Evolutionary conservation across 2,797 vertebrate genomes (phyloP), one percentile per base, ranked within the genome.

Genomic region (Epinephelus coioides): DNA sequence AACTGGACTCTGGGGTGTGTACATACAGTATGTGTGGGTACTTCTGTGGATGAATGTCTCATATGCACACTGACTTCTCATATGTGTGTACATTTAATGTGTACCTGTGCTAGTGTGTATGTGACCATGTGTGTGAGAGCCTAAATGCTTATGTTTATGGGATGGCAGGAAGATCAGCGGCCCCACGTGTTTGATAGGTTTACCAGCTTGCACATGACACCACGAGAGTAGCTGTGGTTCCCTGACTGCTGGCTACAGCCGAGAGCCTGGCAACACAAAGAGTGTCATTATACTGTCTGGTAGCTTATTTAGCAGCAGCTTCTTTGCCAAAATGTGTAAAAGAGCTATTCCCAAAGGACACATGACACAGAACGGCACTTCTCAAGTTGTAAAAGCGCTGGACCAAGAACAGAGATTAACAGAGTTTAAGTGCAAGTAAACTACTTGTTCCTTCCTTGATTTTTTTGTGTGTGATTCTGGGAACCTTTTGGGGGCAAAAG

Each of bases 1-100:
- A 92, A 85, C 85, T 90, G 89, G 73, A 66, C 73, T 30, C 40
- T 12, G 59, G 73, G 79, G 60, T 70, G 83, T 83, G 76, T 51
- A 2, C 53, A 15, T 61, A 47, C 23, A 51, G 65, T 27, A 64
- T 18, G 47, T 59, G 51, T 53, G 64, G 15, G 46, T 64, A 63
- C 14, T 62, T 54, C 18, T 77, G 19, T 43, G 54, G 13, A 30
- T 40, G 47, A 5, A 74, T 62, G 34, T 62, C 21, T 62, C 9
- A 69, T 4, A 50, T 44, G 5, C 50, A 70, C 57, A 49, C 6
- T 34, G 6, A 18, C 25, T 47, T 34, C 27, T 7, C n/a, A 21
- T 54, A 27, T 51, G 10, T 0, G 8, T 6, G 15, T 44, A 13
- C 18, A 43, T 21, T n/a, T 6, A 21, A n/a, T 49, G 15, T 30